These are phyloP conservation scores for Callosobruchus maculatus DNA, from an alignment of 2,888 invertebrate genomes.

Conservation along the genomic window DNA sequence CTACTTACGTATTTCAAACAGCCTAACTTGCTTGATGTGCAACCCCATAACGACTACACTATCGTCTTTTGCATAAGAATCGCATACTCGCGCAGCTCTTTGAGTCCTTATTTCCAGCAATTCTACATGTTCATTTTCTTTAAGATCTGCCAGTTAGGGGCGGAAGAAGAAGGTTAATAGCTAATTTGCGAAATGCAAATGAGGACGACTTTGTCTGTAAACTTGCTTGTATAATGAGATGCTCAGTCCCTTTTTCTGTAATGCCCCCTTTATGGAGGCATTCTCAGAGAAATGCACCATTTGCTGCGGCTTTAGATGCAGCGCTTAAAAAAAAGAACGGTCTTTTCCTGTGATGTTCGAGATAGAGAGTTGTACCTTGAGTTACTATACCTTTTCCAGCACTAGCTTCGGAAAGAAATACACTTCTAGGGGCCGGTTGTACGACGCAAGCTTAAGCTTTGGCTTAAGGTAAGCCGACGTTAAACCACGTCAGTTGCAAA, in stretches of 20 bases:
- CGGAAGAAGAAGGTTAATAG: background rate
- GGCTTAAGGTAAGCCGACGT: too few relatives aligned
- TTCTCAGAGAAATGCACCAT: background rate
- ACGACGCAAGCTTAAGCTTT: too few relatives aligned
- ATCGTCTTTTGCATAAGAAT: background rate
- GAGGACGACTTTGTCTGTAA: background rate
- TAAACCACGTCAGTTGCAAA: too few relatives aligned
- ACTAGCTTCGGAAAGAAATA: too few relatives aligned
- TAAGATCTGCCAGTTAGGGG: background rate
- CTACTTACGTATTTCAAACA: background rate
- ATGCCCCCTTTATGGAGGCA: background rate
- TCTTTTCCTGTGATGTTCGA: background rate
- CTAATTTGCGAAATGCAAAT: background rate
- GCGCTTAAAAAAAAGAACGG: background rate
- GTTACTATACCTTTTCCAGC: too few relatives aligned
- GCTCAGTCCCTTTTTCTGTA: background rate
- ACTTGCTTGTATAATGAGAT: background rate
- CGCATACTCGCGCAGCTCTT: background rate
- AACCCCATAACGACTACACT: background rate
- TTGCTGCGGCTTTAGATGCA: background rate
- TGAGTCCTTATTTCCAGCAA: background rate
- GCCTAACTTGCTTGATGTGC: background rate
- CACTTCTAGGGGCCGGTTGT: too few relatives aligned
- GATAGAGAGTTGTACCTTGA: too few relatives aligned
- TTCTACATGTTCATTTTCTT: background rate